phyloP scores from a whole-genome alignment of 2,797 vertebrate species.

The Enteromius fasciolatus region DNA sequence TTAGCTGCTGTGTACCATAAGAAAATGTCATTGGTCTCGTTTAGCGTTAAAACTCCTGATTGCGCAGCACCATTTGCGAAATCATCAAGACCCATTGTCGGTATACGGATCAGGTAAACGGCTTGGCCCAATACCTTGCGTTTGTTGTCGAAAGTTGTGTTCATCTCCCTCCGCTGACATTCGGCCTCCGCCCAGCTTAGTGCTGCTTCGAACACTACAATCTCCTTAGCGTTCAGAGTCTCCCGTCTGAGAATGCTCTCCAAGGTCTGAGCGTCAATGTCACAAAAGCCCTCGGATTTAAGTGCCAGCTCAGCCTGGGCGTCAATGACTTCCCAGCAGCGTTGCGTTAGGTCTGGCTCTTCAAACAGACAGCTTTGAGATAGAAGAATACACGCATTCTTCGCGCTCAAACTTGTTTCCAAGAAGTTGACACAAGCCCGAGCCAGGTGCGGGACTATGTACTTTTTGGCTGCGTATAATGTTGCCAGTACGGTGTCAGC shows the following conservation, averaged over 20 bases:
- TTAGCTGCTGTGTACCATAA: conserved; percentile 97
- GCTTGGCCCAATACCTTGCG: conserved; percentile 93
- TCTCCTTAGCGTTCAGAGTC: conserved; percentile 98
- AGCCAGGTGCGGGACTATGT: conserved; percentile 97
- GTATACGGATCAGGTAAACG: conserved; percentile 93
- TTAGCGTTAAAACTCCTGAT: conserved; percentile 93
- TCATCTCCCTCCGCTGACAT: conserved; percentile 91
- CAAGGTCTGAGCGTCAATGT: conserved; percentile 95
- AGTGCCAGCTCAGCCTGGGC: conserved; percentile 95
- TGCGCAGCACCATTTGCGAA: conserved; percentile 96
- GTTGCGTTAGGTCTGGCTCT: conserved; percentile 96
- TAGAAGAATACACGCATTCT: conserved; percentile 95
- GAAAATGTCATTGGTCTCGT: conserved; percentile 97
- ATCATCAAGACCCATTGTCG: conserved; percentile 95
- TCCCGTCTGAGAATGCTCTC: conserved; percentile 96
- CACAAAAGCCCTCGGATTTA: conserved; percentile 96
- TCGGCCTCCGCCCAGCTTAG: conserved; percentile 97
- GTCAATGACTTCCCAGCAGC: conserved; percentile 99
- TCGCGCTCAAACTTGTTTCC: conserved; percentile 95
- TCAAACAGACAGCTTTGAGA: conserved; percentile 98
- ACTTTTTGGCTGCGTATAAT: conserved; percentile 97
- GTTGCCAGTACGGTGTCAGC: conserved; percentile 96
- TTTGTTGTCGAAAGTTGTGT: conserved; percentile 90
- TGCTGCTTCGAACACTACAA: conserved; percentile 94
- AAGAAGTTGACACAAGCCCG: conserved; percentile 97